Percentiles rank a stretch among this genome's conserved stretches.
Conservation (phyloP, 2,797 vertebrate species). For the Synaphobranchus kaupii region DNA sequence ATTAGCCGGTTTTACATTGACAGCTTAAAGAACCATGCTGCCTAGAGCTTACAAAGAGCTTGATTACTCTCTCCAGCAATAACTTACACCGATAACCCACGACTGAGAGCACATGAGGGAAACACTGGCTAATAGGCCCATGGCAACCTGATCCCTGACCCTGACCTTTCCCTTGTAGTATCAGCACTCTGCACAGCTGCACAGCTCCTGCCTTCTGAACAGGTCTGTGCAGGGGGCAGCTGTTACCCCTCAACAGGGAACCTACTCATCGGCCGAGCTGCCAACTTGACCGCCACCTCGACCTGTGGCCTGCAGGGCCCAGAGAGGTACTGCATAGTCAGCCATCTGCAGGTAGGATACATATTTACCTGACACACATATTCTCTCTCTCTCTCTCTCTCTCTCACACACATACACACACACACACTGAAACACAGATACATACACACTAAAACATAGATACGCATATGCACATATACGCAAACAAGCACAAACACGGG, state of each 20-base stretch:
- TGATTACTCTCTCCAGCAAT: no score
- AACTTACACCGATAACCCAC: background rate
- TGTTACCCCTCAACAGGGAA: slow-evolving; percentile 85
- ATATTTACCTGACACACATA: background rate
- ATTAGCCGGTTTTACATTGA: no score
- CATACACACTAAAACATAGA: background rate
- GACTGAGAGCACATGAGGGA: background rate
- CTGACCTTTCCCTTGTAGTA: slow-evolving; percentile 14
- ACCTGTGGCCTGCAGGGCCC: slow-evolving; percentile 76
- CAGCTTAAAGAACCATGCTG: no score
- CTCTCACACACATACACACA: background rate
- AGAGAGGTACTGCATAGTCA: slow-evolving; percentile 83
- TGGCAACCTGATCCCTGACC: background rate
- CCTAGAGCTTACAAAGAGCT: no score
- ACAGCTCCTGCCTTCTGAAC: slow-evolving; percentile 72
- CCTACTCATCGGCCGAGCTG: slow-evolving; percentile 78
- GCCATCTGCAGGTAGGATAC: slow-evolving; percentile 79
- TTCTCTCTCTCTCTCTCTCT: slow-evolving; percentile 2
- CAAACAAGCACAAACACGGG: background rate
- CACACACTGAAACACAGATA: background rate
- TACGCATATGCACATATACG: background rate
- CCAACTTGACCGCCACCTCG: slow-evolving; percentile 74
- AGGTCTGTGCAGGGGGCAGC: slow-evolving; percentile 75
- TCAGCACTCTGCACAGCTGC: slow-evolving; percentile 53
- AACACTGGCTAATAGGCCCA: background rate